Evolutionary conservation across 1,140 invertebrate genomes (phyloP).

Genomic region (Drosophila arizonae): DNA sequence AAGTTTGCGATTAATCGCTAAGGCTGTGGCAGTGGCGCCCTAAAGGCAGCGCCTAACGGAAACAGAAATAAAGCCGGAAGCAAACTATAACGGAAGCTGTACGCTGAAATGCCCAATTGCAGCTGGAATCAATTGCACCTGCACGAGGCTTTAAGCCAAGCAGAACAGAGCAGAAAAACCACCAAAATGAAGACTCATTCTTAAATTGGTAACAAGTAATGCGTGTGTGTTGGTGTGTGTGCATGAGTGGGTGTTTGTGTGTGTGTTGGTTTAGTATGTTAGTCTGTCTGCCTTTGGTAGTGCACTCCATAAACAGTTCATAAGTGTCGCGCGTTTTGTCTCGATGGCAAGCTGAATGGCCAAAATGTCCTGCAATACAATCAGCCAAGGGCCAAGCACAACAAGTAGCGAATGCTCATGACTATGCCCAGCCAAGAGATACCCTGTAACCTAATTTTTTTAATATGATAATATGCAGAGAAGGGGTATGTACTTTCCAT

Average conservation of each 20-base stretch:
- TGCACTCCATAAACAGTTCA: constrained; percentile 59
- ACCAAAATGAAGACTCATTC: background rate
- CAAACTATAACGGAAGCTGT: constrained; percentile 16
- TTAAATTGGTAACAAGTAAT: constrained; percentile 12
- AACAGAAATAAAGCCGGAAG: constrained; percentile 36
- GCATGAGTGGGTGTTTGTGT: background rate
- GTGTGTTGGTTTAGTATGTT: constrained; percentile 6
- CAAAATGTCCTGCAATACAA: constrained; percentile 40
- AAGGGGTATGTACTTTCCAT: too few relatives aligned
- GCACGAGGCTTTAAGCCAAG: constrained; percentile 38
- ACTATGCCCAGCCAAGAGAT: too few relatives aligned
- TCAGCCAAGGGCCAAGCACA: constrained; percentile 35
- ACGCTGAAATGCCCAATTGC: constrained; percentile 11
- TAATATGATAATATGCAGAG: too few relatives aligned
- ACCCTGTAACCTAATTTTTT: too few relatives aligned
- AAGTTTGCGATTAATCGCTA: constrained; percentile 69
- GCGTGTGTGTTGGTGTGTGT: constrained; percentile 18
- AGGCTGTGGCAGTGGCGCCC: constrained; percentile 58
- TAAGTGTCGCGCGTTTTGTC: constrained; percentile 64
- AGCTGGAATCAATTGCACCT: constrained; percentile 38
- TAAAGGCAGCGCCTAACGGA: constrained; percentile 39
- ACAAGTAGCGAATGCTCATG: too few relatives aligned
- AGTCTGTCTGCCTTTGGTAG: constrained; percentile 29
- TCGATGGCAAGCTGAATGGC: constrained; percentile 28
- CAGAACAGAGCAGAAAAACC: background rate